These are phyloP conservation scores for Onychostoma macrolepis DNA, from an alignment of 2,113 vertebrate species.

Conservation along the genomic window DNA sequence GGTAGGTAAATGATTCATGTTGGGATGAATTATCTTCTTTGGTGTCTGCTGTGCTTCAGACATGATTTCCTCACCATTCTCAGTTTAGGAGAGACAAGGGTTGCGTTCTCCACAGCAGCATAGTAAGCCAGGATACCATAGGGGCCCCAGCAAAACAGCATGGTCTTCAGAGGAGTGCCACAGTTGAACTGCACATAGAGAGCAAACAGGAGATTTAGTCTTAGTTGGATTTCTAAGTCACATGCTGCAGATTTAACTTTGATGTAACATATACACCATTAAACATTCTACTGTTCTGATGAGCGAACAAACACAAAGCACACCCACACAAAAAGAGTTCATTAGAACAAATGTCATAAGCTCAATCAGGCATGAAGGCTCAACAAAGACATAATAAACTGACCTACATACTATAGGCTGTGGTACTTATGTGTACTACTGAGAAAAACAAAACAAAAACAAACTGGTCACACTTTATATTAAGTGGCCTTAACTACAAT, in stretches of 20 bases:
- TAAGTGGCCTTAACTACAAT: too few species aligned
- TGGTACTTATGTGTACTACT: not conserved
- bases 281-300: not conserved
- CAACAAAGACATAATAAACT: constrained; percentile 22
- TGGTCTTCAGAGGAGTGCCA: constrained; percentile 81
- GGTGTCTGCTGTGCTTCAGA: not conserved
- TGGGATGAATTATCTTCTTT: not conserved
- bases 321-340: not conserved
- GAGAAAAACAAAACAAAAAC: too few species aligned
- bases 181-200: constrained; percentile 84
- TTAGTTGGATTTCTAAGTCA: constrained; percentile 57
- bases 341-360: not conserved
- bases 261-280: constrained; percentile 44
- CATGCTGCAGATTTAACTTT: constrained; percentile 60
- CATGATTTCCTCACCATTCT: constrained; percentile 82
- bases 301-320: not conserved
- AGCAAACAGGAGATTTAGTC: constrained; percentile 47
- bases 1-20: not conserved
- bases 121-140: constrained; percentile 88
- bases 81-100: constrained; percentile 85
- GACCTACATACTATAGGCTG: not conserved
- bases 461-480: too few species aligned
- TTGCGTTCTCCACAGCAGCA: constrained; percentile 81
- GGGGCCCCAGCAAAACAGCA: constrained; percentile 91
- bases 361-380: not conserved